A percentile compares a stretch with the other conserved stretches of the same genome.
Evolutionary conservation across 2,888 invertebrate genomes (phyloP).

Genomic region (Drosophila incognita): DNA sequence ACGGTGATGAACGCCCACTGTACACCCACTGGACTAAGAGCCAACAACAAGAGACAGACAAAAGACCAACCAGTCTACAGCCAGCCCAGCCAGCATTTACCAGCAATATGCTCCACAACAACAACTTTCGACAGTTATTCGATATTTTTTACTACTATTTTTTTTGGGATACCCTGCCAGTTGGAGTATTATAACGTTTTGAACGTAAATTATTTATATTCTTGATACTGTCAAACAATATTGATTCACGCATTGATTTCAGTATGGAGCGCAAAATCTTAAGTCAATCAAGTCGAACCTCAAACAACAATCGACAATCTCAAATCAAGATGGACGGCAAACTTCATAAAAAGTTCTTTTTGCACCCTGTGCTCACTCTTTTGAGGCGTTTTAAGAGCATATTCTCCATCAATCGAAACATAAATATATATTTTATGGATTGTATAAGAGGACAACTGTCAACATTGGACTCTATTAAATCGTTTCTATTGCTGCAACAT

Average conservation of each 20-base stretch:
- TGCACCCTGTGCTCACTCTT: neutral
- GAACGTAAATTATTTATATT: neutral
- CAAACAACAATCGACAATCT: neutral
- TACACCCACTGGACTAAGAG: neutral
- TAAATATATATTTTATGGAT: neutral
- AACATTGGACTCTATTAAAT: neutral
- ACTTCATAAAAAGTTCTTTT: neutral
- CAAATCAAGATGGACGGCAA: neutral
- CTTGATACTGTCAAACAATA: neutral
- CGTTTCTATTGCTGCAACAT: neutral
- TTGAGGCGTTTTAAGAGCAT: neutral
- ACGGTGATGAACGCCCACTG: neutral
- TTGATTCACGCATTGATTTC: neutral
- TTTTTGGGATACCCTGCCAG: neutral
- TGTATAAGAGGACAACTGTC: neutral
- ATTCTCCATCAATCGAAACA: neutral
- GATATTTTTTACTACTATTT: constrained; percentile 15
- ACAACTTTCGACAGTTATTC: constrained; percentile 42
- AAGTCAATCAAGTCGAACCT: neutral
- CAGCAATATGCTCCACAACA: constrained; percentile 10
- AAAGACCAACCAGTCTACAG: neutral
- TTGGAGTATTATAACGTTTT: neutral
- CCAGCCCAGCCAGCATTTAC: neutral
- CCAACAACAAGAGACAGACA: neutral
- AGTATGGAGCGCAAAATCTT: neutral